These are phyloP conservation scores for Eulemur coronatus DNA, from an alignment of 2,797 vertebrate genomes.

Conservation along the genomic window DNA sequence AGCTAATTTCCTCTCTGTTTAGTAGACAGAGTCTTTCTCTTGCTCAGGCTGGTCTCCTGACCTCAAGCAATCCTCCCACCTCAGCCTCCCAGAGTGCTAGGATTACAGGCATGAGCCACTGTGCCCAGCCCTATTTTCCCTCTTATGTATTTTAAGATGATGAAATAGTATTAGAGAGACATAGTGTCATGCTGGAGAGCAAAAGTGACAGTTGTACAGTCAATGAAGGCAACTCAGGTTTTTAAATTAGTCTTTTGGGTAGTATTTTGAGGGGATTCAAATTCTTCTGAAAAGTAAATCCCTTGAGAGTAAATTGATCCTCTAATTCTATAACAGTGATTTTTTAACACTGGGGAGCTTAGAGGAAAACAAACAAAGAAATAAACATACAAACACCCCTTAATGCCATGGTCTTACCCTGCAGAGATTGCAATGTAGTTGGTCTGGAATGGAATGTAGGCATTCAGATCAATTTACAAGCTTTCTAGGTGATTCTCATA, in stretches of 20 bases:
- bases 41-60: background rate
- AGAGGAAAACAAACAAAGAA: background rate
- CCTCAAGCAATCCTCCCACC: background rate
- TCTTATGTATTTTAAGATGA: background rate
- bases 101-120: background rate
- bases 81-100: background rate
- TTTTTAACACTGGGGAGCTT: background rate
- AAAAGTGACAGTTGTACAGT: background rate
- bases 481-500: background rate
- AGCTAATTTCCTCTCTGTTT: background rate
- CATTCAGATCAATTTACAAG: background rate
- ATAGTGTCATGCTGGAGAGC: background rate
- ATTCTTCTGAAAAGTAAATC: background rate
- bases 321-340: background rate
- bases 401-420: background rate
- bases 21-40: background rate
- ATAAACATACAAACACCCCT: background rate
- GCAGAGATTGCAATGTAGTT: background rate
- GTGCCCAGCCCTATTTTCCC: background rate
- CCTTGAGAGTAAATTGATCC: background rate
- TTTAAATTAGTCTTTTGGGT: background rate
- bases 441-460: background rate
- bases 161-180: background rate
- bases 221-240: background rate
- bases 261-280: background rate